Conservation (phyloP, 2,888 invertebrate species). For the Tachystola acroxantha region DNA sequence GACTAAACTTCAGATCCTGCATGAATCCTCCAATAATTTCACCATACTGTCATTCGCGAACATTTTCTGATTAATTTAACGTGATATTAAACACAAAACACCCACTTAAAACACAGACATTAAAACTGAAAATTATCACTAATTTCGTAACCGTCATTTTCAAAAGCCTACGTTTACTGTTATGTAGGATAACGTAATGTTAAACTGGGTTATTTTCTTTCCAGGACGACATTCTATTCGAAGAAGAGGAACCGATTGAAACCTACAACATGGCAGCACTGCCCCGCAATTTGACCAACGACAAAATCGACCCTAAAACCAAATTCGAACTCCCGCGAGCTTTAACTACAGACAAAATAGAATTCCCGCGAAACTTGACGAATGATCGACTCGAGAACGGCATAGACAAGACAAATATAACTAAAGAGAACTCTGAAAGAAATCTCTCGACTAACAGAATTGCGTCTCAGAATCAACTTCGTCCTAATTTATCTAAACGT, state of each 20-base stretch:
- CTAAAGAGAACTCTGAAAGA: slow-evolving; percentile 24
- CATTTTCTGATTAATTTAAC: too few species aligned
- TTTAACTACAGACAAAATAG: background rate
- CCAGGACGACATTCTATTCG: slow-evolving; percentile 65
- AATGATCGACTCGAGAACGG: slow-evolving; percentile 23
- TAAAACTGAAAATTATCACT: too few species aligned
- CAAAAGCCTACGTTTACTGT: too few species aligned
- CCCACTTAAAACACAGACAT: too few species aligned
- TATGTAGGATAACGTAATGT: background rate
- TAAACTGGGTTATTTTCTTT: slow-evolving; percentile 25
- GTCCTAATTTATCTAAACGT: slow-evolving; percentile 51
- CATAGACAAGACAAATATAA: slow-evolving; percentile 18
- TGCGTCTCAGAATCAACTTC: slow-evolving; percentile 37
- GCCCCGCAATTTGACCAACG: slow-evolving; percentile 13
- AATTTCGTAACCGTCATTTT: too few species aligned
- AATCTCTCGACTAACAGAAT: slow-evolving; percentile 31
- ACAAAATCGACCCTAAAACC: too few species aligned
- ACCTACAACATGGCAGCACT: slow-evolving; percentile 29
- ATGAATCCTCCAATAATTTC: too few species aligned
- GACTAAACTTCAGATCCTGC: too few species aligned
- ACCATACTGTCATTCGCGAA: too few species aligned
- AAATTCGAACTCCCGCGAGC: background rate
- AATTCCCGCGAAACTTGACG: background rate
- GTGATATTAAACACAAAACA: too few species aligned
- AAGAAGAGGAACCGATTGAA: slow-evolving; percentile 61